Evolutionary conservation across 2,113 vertebrate genomes (phyloP).

Genomic region (Shinisaurus crocodilurus): DNA sequence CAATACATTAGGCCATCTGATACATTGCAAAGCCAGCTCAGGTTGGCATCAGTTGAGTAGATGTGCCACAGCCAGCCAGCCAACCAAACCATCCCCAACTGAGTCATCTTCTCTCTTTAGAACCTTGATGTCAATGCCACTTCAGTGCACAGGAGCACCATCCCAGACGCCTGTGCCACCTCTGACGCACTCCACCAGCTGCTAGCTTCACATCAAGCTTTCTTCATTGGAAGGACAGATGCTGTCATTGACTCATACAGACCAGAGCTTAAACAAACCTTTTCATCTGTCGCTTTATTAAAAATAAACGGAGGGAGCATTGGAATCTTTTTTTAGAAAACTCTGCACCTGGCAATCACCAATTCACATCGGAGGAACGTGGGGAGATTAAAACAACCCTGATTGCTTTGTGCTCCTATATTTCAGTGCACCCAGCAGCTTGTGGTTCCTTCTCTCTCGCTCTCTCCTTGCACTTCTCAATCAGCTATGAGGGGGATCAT

Average conservation of each 20-base stretch:
- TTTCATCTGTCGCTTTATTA: constrained; percentile 20
- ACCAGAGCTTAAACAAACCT: constrained; percentile 29
- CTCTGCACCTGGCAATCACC: constrained; percentile 8
- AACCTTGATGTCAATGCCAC: background rate
- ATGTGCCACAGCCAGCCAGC: background rate
- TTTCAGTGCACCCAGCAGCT: background rate
- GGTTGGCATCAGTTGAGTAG: background rate
- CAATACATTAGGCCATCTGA: too few species aligned
- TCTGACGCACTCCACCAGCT: constrained; percentile 5
- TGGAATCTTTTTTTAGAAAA: constrained; percentile 24
- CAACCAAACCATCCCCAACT: background rate
- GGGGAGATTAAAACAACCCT: background rate
- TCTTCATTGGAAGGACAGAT: constrained; percentile 29
- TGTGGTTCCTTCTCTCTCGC: background rate
- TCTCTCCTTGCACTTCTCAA: background rate
- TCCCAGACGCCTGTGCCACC: background rate
- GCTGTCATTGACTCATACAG: constrained; percentile 23
- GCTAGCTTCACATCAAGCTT: constrained; percentile 4
- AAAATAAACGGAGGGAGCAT: constrained; percentile 19
- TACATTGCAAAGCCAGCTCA: background rate
- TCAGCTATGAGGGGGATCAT: background rate
- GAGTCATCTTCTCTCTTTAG: background rate
- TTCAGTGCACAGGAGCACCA: background rate
- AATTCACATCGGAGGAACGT: background rate
- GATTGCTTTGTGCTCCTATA: background rate